A percentile compares a stretch with the other conserved stretches of the same genome.
These are phyloP conservation scores for Homarus gammarus DNA, from an alignment of 2,888 invertebrate species.

Conservation along the genomic window DNA sequence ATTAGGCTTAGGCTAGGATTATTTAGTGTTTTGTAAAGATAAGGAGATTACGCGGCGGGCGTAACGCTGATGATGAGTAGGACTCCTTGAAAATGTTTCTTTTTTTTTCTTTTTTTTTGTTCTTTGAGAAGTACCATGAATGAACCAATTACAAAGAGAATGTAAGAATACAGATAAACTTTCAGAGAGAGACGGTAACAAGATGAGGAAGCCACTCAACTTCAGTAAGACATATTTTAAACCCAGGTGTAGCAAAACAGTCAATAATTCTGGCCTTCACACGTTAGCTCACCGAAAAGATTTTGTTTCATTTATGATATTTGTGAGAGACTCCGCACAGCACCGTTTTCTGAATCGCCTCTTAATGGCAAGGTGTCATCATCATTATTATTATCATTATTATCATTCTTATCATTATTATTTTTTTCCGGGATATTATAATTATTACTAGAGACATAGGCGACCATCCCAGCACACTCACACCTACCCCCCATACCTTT, in stretches of 20 bases:
- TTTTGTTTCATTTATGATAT: background rate
- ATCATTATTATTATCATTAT: background rate
- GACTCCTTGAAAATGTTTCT: too few relatives aligned
- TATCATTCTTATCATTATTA: background rate
- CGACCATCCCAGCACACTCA: background rate
- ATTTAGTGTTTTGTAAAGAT: conserved; percentile 30
- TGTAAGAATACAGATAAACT: too few relatives aligned
- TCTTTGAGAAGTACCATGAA: too few relatives aligned
- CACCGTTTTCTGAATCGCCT: background rate
- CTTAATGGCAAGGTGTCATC: too few relatives aligned
- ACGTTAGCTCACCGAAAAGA: too few relatives aligned
- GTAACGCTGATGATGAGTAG: conserved; percentile 8
- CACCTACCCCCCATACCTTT: background rate
- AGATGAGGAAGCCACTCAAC: too few relatives aligned
- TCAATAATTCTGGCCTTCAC: conserved; percentile 1
- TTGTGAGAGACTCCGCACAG: background rate
- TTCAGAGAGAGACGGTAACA: too few relatives aligned
- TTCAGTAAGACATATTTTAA: too few relatives aligned
- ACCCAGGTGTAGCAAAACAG: too few relatives aligned
- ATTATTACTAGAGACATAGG: conserved; percentile 1
- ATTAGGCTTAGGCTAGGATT: conserved; percentile 41
- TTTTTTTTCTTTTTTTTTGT: too few relatives aligned
- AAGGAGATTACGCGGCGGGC: conserved; percentile 3
- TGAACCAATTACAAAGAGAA: too few relatives aligned
- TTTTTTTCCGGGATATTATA: background rate